A percentile compares a stretch with the other conserved stretches of the same genome.
Conservation (phyloP, 2,797 vertebrate species). For the Hyperoplus immaculatus region DNA sequence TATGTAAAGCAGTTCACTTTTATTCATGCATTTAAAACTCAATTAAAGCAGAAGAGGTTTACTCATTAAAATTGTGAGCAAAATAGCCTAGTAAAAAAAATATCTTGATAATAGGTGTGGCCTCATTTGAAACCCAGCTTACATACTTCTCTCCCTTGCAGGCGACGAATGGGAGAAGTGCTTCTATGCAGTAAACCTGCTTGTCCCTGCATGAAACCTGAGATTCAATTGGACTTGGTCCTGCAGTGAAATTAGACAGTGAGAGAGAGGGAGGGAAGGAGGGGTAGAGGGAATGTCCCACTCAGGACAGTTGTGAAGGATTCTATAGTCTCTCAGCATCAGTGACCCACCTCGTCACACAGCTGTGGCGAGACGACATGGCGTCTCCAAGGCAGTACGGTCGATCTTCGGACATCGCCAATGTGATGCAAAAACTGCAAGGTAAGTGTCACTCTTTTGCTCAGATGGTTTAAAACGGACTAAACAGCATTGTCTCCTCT, state of each 20-base stretch:
- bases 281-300: slow-evolving; percentile 72
- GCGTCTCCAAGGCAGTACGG: slow-evolving; percentile 84
- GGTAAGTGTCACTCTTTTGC: slow-evolving; percentile 84
- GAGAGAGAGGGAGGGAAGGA: slow-evolving; percentile 52
- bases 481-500: slow-evolving; percentile 45
- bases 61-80: not conserved
- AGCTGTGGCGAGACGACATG: slow-evolving; percentile 81
- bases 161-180: slow-evolving; percentile 68
- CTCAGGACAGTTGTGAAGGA: slow-evolving; percentile 58
- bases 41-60: not conserved
- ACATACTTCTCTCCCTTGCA: slow-evolving; percentile 73
- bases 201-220: slow-evolving; percentile 60
- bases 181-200: slow-evolving; percentile 68
- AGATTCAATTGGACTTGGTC: slow-evolving; percentile 65
- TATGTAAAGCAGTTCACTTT: not conserved
- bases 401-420: slow-evolving; percentile 90
- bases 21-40: not conserved
- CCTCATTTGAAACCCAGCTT: slow-evolving; percentile 51
- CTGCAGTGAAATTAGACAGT: slow-evolving; percentile 66
- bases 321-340: slow-evolving; percentile 38
- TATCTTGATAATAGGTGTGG: slow-evolving; percentile 8
- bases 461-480: slow-evolving; percentile 13
- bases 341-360: slow-evolving; percentile 55
- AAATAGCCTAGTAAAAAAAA: not conserved
- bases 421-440: slow-evolving; percentile 97